These are phyloP conservation scores for Hoplodrina ambigua DNA, from an alignment of 2,888 invertebrate species.

Conservation along the genomic window DNA sequence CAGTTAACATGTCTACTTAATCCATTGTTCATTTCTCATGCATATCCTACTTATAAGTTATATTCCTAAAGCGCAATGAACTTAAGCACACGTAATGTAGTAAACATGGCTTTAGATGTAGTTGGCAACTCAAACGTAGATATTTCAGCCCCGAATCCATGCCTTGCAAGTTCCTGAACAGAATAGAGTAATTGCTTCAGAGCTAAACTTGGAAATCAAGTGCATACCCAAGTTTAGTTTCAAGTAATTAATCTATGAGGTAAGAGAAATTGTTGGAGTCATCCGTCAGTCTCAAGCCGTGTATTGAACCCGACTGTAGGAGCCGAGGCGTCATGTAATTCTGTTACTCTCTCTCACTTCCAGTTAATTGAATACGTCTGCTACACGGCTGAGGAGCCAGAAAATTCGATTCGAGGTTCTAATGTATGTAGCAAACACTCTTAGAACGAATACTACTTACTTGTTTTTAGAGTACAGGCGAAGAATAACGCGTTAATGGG, in stretches of 20 bases:
- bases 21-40: slow-evolving; percentile 1
- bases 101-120: slow-evolving; percentile 45
- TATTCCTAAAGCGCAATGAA: slow-evolving; percentile 28
- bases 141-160: slow-evolving; percentile 54
- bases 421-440: slow-evolving; percentile 58
- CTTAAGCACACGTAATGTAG: slow-evolving; percentile 20
- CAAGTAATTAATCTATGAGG: slow-evolving; percentile 73
- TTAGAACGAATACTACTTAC: slow-evolving; percentile 43
- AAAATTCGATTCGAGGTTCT: slow-evolving; percentile 67
- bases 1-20: neutral
- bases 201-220: slow-evolving; percentile 72
- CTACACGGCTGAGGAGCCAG: slow-evolving; percentile 64
- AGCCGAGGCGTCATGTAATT: slow-evolving; percentile 71
- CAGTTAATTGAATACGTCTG: slow-evolving; percentile 76
- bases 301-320: slow-evolving; percentile 67
- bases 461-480: slow-evolving; percentile 38
- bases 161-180: slow-evolving; percentile 51
- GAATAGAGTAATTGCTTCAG: slow-evolving; percentile 75
- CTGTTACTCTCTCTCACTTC: slow-evolving; percentile 71
- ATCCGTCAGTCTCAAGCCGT: slow-evolving; percentile 68
- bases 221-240: slow-evolving; percentile 73
- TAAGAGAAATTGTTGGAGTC: slow-evolving; percentile 67
- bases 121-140: slow-evolving; percentile 54
- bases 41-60: slow-evolving; percentile 6
- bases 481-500: slow-evolving; percentile 37